phyloP scores from a whole-genome alignment of 2,113 vertebrate species.

The Leuciscus idus region DNA sequence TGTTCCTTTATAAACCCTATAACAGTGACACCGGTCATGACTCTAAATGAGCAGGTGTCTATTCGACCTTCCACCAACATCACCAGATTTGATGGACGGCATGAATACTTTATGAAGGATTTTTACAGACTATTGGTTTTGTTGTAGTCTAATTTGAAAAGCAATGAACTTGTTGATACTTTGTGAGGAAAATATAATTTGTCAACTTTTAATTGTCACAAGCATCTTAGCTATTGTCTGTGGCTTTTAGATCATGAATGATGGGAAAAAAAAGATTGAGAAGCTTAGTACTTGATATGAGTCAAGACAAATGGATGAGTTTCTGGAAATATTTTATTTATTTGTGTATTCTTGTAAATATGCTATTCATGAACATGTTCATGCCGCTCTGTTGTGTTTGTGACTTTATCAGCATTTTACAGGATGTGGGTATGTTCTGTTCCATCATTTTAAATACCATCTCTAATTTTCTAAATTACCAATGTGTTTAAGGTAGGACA shows the following conservation, averaged over 20 bases:
- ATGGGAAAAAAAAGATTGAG: not conserved
- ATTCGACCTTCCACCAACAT: not conserved
- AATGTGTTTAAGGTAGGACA: not conserved
- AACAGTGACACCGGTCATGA: slow-evolving; percentile 1
- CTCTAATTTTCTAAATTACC: not conserved
- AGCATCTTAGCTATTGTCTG: not conserved
- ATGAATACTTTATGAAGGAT: slow-evolving; percentile 47
- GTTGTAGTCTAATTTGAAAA: not conserved
- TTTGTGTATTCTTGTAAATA: slow-evolving; percentile 57
- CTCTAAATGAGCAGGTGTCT: slow-evolving; percentile 27
- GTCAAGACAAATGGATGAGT: not conserved
- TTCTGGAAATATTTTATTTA: slow-evolving; percentile 51
- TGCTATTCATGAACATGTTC: slow-evolving; percentile 15
- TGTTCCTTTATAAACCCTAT: not conserved
- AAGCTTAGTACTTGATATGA: slow-evolving; percentile 7
- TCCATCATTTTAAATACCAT: slow-evolving; percentile 19
- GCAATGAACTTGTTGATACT: slow-evolving; percentile 3
- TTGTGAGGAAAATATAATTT: not conserved
- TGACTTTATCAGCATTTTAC: slow-evolving; percentile 32
- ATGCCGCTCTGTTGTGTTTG: slow-evolving; percentile 28
- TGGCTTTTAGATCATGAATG: slow-evolving; percentile 7
- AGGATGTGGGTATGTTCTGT: not conserved
- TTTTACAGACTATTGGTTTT: slow-evolving; percentile 4
- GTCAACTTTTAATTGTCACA: not conserved
- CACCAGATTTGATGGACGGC: not conserved